Base-by-base conservation (phyloP, 30 jellyfish, hydroid and myxozoan species). In the Nemopilema nomurai region DNA sequence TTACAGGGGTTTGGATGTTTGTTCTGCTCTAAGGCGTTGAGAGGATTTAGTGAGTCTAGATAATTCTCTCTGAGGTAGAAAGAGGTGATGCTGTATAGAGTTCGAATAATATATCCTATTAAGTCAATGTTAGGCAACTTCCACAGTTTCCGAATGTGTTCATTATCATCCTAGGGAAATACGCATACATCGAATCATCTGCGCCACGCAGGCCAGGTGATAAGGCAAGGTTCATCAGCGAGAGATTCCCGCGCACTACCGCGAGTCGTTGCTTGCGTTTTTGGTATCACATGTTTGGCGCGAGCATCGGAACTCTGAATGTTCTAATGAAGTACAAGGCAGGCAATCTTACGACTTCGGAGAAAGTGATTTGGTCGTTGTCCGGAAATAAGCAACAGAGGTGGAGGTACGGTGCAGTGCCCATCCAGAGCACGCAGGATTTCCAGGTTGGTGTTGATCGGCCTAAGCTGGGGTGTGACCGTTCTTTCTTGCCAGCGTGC, bases 231-330 rank as follows among this genome's bases (percentile, higher is more conserved):
- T 79, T 74, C 27, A 87, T 87, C 71, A 87, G 97, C 49, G 97
- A 87, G 50, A 80, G 88, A 70, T 67, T 92, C 66, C 78, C 85
- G n/a, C 50, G 49, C 25, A 83, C 87, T 4, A 28, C 28, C 33
- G 66, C 88, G 16, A 68, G 32, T 26, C 87, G 85, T 18, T 92
- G 98, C 53, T 76, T 92, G 71, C 89, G 97, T 0, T 92, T 92
- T 75, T 92, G 98, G 98, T 92, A 92, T 33, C 97, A 92, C 89
- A 92, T 92, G 98, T 69, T 71, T 66, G 98, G 98, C 17, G 74
- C 85, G 0, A 69, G 84, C 26, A 78, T 92, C 62, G 98, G 98
- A 25, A 87, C 97, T 17, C 71, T 92, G 81, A 92, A 92, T 74
- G 92, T 92, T 18, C 53, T 86, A 80, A 88, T 88, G 83, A 84